These are phyloP conservation scores for Leucoraja ocellata DNA, from an alignment of 2,797 vertebrate genomes.

Conservation along the genomic window DNA sequence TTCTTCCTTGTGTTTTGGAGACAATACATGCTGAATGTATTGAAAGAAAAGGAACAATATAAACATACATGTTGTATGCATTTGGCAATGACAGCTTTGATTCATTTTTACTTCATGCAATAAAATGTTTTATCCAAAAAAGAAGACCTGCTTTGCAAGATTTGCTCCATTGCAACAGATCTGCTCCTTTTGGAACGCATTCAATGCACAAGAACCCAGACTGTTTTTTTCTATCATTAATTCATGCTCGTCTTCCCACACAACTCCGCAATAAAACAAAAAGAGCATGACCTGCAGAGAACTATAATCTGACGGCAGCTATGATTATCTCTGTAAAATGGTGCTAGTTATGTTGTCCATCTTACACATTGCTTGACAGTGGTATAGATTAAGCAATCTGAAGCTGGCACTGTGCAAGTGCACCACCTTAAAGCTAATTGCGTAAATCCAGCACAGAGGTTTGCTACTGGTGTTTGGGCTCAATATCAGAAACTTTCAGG, in stretches of 20 bases:
- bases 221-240: constrained; percentile 4
- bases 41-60: too few species aligned
- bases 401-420: background rate
- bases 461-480: background rate
- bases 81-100: background rate
- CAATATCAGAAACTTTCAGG: background rate
- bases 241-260: background rate
- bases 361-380: background rate
- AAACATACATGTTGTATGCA: background rate
- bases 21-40: background rate
- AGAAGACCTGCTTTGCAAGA: background rate
- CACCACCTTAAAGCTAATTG: background rate
- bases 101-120: background rate
- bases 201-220: background rate
- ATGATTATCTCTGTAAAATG: background rate
- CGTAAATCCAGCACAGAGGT: background rate
- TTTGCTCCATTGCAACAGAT: background rate
- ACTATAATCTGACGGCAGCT: background rate
- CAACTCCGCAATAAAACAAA: background rate
- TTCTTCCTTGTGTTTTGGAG: background rate
- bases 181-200: background rate
- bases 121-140: background rate
- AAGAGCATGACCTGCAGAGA: background rate
- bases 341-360: background rate
- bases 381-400: too few species aligned